These are phyloP conservation scores for Ctenochaetus hawaiiensis DNA, from an alignment of 2,797 vertebrate species.

Conservation along the genomic window DNA sequence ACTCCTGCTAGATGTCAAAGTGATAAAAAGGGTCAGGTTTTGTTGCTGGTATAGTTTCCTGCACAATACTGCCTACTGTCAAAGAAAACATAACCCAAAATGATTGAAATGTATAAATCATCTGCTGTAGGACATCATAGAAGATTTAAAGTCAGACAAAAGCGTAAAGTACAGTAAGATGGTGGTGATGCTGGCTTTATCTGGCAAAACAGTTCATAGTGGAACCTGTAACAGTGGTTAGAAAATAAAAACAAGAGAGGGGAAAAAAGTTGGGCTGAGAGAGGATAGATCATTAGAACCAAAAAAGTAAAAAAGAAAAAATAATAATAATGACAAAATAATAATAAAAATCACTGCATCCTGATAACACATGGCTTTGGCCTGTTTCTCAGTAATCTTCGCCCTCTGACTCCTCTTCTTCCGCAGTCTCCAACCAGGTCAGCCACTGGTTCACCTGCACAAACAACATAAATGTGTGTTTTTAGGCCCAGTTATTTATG, in stretches of 20 bases:
- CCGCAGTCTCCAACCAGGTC: slow-evolving; percentile 98
- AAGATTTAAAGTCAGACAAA: slow-evolving; percentile 22
- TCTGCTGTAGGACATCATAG: slow-evolving; percentile 45
- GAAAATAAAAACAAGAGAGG: slow-evolving; percentile 67
- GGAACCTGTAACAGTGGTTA: slow-evolving; percentile 91
- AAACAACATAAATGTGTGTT: not conserved
- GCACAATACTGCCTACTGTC: slow-evolving; percentile 73
- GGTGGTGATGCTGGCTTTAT: slow-evolving; percentile 88
- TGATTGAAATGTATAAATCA: slow-evolving; percentile 66
- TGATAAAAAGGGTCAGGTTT: slow-evolving; percentile 60
- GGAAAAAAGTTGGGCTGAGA: slow-evolving; percentile 3
- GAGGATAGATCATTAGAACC: slow-evolving; percentile 13
- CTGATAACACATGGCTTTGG: slow-evolving; percentile 86
- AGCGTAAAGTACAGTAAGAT: slow-evolving; percentile 56
- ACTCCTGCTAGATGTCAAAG: slow-evolving; percentile 85
- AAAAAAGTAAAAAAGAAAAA: not conserved
- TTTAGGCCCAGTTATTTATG: not conserved
- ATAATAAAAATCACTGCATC: slow-evolving; percentile 85
- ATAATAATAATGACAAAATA: slow-evolving; percentile 10
- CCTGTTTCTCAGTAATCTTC: slow-evolving; percentile 94
- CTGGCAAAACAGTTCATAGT: slow-evolving; percentile 84
- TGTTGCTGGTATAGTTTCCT: slow-evolving; percentile 74
- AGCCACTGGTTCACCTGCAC: slow-evolving; percentile 98
- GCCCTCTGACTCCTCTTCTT: slow-evolving; percentile 99
- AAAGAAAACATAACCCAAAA: slow-evolving; percentile 40